Percentiles rank a stretch among this genome's conserved stretches.
Evolutionary conservation across 2,888 invertebrate species (phyloP).

Genomic region (Micropterix aruncella): DNA sequence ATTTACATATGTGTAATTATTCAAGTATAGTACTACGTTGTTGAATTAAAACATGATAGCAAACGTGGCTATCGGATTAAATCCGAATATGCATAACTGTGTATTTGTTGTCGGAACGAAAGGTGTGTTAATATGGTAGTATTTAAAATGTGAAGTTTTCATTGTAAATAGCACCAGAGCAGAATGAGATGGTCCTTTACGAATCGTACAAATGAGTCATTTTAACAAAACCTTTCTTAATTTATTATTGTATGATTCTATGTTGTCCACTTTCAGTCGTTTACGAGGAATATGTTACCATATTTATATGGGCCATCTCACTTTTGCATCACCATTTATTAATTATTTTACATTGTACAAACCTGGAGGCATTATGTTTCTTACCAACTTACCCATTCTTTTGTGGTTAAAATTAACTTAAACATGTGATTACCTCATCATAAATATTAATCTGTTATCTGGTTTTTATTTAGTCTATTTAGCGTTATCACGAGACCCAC

Average conservation of each 20-base stretch:
- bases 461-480: neutral
- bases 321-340: neutral
- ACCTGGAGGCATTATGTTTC: neutral
- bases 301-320: neutral
- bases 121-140: neutral
- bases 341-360: neutral
- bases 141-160: neutral
- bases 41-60: neutral
- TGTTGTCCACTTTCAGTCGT: too few species aligned
- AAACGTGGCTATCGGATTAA: neutral
- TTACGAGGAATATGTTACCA: too few species aligned
- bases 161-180: neutral
- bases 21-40: neutral
- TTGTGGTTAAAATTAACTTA: neutral
- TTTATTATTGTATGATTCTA: too few species aligned
- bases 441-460: neutral
- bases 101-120: neutral
- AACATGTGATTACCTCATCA: neutral
- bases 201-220: too few species aligned
- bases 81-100: neutral
- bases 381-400: neutral
- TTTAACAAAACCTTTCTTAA: too few species aligned
- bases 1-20: neutral
- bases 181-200: neutral
- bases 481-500: neutral